Evolutionary conservation across 2,888 invertebrate species (phyloP).

Genomic region (Himalopsyche anomala): DNA sequence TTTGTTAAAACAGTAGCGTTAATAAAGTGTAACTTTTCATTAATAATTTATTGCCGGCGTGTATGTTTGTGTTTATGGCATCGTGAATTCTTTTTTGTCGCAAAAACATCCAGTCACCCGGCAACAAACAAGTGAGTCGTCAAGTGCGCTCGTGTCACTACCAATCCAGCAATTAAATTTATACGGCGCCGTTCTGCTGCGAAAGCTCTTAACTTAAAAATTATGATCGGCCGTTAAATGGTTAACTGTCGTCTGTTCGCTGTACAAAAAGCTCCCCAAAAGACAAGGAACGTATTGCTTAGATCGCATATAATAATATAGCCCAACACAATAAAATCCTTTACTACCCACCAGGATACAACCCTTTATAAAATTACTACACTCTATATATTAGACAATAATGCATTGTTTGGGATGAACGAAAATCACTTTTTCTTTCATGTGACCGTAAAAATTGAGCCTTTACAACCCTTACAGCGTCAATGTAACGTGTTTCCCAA

Average conservation of each 20-base stretch:
- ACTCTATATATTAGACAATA: too few species aligned
- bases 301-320: conserved; percentile 11
- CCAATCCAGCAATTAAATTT: conserved; percentile 54
- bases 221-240: conserved; percentile 55
- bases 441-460: too few species aligned
- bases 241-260: conserved; percentile 47
- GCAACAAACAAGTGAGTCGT: conserved; percentile 35
- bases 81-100: conserved; percentile 25
- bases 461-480: too few species aligned
- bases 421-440: too few species aligned
- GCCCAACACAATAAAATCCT: background rate
- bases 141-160: conserved; percentile 19
- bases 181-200: conserved; percentile 45
- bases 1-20: background rate
- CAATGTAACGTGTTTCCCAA: too few species aligned
- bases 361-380: too few species aligned
- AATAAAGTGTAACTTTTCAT: conserved; percentile 10
- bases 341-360: too few species aligned
- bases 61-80: background rate
- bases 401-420: background rate
- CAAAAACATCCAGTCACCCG: background rate
- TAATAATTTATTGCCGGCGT: conserved; percentile 11
- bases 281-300: background rate
- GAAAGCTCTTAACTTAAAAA: conserved; percentile 57
- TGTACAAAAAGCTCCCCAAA: conserved; percentile 16